Percentiles rank a stretch among this genome's conserved stretches.
Evolutionary conservation across 2,113 vertebrate genomes (phyloP).

Genomic region (Sinocyclocheilus anophthalmus): DNA sequence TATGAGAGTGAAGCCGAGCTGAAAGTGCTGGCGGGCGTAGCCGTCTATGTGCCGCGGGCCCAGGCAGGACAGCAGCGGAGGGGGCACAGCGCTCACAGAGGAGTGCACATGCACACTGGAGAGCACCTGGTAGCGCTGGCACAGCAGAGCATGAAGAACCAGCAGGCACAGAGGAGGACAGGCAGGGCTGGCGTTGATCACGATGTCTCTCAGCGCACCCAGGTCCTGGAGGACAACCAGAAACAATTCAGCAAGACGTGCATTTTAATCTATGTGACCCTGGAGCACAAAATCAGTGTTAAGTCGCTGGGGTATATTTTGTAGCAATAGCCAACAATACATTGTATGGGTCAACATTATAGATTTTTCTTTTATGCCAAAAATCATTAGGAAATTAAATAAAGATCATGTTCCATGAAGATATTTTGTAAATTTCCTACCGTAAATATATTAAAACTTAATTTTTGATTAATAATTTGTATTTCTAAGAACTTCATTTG

Average conservation of each 20-base stretch:
- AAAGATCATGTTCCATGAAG: too few relatives aligned
- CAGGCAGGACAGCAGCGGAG: constrained; percentile 87
- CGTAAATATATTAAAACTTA: too few relatives aligned
- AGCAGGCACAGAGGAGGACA: constrained; percentile 86
- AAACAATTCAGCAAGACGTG: neutral
- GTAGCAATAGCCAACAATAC: too few relatives aligned
- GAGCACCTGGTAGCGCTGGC: constrained; percentile 84
- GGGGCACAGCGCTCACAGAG: constrained; percentile 78
- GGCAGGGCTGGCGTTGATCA: constrained; percentile 91
- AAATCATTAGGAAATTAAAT: too few relatives aligned
- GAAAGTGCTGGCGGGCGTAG: constrained; percentile 84
- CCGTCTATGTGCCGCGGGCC: constrained; percentile 80
- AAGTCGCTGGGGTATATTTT: too few relatives aligned
- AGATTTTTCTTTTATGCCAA: too few relatives aligned
- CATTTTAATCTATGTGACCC: too few relatives aligned
- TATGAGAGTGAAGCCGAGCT: constrained; percentile 94
- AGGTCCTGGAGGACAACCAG: constrained; percentile 75
- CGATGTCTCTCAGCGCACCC: constrained; percentile 90
- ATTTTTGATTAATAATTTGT: too few relatives aligned
- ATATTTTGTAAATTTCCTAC: too few relatives aligned
- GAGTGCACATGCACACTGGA: constrained; percentile 92
- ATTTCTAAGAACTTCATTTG: too few relatives aligned
- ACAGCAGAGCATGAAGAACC: constrained; percentile 89
- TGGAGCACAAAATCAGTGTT: too few relatives aligned
- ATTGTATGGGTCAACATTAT: too few relatives aligned